Base-by-base conservation (phyloP, 2,113 vertebrate species). In the Cyprinodon brontotheroides region DNA sequence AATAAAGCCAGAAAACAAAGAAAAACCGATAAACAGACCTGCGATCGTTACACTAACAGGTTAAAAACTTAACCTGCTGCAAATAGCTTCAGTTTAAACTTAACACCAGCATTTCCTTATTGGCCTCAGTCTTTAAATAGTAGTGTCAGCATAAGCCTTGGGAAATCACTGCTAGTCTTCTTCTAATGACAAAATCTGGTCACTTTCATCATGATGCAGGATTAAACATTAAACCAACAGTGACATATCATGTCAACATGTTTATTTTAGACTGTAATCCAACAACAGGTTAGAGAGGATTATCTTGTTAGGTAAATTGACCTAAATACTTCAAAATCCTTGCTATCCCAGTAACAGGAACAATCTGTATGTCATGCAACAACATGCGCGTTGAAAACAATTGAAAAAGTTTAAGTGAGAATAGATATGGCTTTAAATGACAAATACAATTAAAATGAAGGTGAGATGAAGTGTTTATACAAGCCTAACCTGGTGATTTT, bases 211-310 rank as follows among this genome's bases (percentile, higher is more conserved):
- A 83, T 78, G 3, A 41, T 9, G 0, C 13, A 0, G 40, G 83
- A 84, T 83, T 86, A 82, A 70, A 69, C 61, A 68, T 8, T 74
- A 62, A 80, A 80, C 74, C 72, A 66, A 38, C 78, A 83, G 50
- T 73, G 71, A 87, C 77, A 68, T 47, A 4, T 83, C 48, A 78
- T 70, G 48, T 41, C 15, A 84, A 77, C 79, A 65, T 74, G 74
- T 89, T 86, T 89, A 81, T 81, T 89, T 87, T 79, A 80, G 48
- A 59, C 61, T 72, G 22, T 88, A 89, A 91, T 85, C 90, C 86
- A 80, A 74, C 85, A 82, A 84, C 84, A 75, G 73, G 82, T 86
- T 63, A 76, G 68, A 75, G 74, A 41, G 74, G 85, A 89, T 91
- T 87, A 87, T 75, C 83, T 77, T 80, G 87, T 87, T 76, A 81